A percentile compares a stretch with the other conserved stretches of the same genome.
Evolutionary conservation across 2,888 invertebrate genomes (phyloP).

Genomic region (Junonia oenone): DNA sequence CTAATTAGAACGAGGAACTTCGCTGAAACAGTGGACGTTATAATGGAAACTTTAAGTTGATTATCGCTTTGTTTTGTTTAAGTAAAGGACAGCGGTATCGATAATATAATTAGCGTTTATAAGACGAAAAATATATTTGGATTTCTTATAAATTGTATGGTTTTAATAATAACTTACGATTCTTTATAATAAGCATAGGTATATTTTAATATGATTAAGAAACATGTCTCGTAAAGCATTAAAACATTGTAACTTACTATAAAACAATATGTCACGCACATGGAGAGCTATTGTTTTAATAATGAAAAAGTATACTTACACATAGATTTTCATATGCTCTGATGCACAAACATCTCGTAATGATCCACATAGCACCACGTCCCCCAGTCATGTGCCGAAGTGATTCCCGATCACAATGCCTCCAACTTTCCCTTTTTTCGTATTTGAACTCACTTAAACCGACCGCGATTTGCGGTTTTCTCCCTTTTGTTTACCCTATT

Average conservation of each 20-base stretch:
- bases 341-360: not conserved
- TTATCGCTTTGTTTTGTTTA: conserved; percentile 8
- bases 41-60: conserved; percentile 33
- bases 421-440: conserved; percentile 58
- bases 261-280: too few species aligned
- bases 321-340: not conserved
- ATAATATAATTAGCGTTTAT: too few species aligned
- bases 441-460: conserved; percentile 72
- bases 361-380: conserved; percentile 1
- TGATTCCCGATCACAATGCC: conserved; percentile 58
- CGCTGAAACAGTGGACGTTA: conserved; percentile 27
- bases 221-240: too few species aligned
- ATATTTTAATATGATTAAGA: too few species aligned
- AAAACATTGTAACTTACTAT: too few species aligned
- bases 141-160: too few species aligned
- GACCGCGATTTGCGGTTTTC: conserved; percentile 48
- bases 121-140: too few species aligned
- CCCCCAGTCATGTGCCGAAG: conserved; percentile 41
- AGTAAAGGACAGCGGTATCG: not conserved
- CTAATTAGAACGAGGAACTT: conserved; percentile 65
- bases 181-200: too few species aligned
- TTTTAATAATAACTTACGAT: too few species aligned
- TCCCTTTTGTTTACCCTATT: conserved; percentile 54
- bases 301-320: not conserved
- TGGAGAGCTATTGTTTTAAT: too few species aligned